Evolutionary conservation across 2,113 vertebrate species (phyloP), one percentile per base, ranked within the genome.

Genomic region (Pipa parva): DNA sequence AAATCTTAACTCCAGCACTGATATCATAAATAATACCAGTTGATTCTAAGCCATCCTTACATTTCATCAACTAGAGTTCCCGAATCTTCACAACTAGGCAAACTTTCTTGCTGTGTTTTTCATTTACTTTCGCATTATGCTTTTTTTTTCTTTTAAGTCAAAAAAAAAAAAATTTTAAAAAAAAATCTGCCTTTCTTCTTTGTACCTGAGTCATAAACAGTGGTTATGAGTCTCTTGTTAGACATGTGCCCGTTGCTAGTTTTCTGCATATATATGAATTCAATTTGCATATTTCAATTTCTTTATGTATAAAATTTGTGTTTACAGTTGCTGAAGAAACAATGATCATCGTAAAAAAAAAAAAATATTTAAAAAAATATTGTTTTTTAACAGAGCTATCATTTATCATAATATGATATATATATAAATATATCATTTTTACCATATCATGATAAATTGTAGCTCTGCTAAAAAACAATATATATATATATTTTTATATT

Each of bases 1-100:
- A 55, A 59, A 85, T 81, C 86, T 84, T 88, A 62, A 77, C 75
- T 77, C 63, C 62, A 59, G 77, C 27, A 11, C 66, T 71, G 50
- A 46, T 3, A 0, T 56, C 48, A 70, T 82, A 86, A 86, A 83
- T 85, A 84, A 80, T 42, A 72, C 21, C 27, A 76, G 59, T 71
- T 74, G 58, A 51, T 62, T 71, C 65, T 33, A 80, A 78, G 79
- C 63, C 55, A 63, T 55, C 64, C 74, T 46, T 79, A 75, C 79
- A 81, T 78, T 83, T 80, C 63, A 79, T 67, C 63, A 77, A 71
- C 72, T 77, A 21, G 24, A 63, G 22, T 63, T 80, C 56, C 61
- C 72, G 72, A 77, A 57, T 72, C 71, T 55, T 54, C 72, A 75
- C 69, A 74, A 81, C 42, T 60, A 36, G 83, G 70, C 74, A 63